Evolutionary conservation across 37 sponge, comb jelly and placozoan genomes (phyloP).

Genomic region (Crambe crambe): DNA sequence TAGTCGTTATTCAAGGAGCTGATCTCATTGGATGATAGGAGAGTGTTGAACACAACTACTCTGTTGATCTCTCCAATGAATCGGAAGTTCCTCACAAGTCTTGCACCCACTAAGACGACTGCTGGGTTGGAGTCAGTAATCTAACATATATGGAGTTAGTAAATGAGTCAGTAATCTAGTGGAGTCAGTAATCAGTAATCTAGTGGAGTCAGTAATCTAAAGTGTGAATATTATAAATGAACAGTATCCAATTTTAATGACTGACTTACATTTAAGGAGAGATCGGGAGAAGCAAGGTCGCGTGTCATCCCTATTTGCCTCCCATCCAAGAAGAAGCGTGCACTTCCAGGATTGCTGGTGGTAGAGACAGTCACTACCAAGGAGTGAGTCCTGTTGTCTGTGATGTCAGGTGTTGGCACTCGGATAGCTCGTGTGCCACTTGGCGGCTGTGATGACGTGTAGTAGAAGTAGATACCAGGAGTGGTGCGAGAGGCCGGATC

Average conservation of each 20-base stretch:
- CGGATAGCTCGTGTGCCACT: not conserved
- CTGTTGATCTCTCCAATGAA: slow-evolving; percentile 50
- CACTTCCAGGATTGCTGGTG: not conserved
- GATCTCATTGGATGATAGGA: slow-evolving; percentile 13
- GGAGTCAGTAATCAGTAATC: too few species aligned
- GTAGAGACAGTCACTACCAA: slow-evolving; percentile 8
- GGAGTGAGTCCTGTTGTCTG: slow-evolving; percentile 10
- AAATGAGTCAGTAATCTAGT: not conserved
- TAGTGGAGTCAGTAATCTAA: not conserved
- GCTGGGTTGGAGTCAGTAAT: slow-evolving; percentile 25
- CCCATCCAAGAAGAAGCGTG: slow-evolving; percentile 56
- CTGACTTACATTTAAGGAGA: slow-evolving; percentile 24
- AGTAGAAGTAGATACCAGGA: slow-evolving; percentile 32
- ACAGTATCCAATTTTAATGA: too few species aligned
- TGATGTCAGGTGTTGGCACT: not conserved
- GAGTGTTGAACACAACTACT: slow-evolving; percentile 43
- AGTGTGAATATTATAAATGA: not conserved
- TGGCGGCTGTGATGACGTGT: slow-evolving; percentile 18
- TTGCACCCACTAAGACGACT: slow-evolving; percentile 48
- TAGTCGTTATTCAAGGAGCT: slow-evolving; percentile 15
- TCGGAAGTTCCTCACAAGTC: slow-evolving; percentile 48
- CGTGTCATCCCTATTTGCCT: not conserved
- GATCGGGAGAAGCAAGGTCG: slow-evolving; percentile 13
- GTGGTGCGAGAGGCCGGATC: not conserved
- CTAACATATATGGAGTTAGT: slow-evolving; percentile 1